Conservation (phyloP, 1,140 invertebrate species). For the Saccostrea echinata region DNA sequence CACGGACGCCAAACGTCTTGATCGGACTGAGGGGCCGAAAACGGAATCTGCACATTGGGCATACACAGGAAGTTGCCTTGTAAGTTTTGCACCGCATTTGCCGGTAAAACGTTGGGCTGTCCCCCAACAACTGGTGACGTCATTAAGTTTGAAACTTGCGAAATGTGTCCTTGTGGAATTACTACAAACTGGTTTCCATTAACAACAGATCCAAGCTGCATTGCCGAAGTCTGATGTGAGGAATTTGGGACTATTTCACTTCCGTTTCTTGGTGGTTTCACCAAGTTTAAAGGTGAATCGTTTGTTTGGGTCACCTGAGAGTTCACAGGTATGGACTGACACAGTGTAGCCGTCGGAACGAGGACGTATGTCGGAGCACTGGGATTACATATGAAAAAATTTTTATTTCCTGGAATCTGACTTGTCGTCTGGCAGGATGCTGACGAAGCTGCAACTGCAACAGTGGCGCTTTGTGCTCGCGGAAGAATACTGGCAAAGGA, state of each 20-base stretch:
- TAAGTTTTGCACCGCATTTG: not conserved
- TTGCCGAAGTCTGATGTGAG: not conserved
- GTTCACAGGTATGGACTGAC: constrained; percentile 40
- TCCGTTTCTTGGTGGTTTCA: constrained; percentile 8
- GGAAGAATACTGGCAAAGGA: constrained; percentile 23
- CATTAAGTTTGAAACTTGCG: not conserved
- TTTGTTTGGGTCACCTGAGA: constrained; percentile 6
- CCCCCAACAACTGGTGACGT: not conserved
- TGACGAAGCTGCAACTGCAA: not conserved
- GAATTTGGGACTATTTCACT: constrained; percentile 5
- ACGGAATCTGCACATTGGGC: constrained; percentile 3
- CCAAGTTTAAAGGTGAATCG: constrained; percentile 18
- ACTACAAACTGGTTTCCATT: constrained; percentile 27
- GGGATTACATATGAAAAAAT: constrained; percentile 24
- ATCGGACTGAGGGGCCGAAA: not conserved
- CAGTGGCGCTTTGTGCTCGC: not conserved
- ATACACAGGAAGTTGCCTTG: constrained; percentile 17
- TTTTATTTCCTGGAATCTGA: constrained; percentile 41
- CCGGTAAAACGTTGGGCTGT: not conserved
- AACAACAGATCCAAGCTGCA: constrained; percentile 14
- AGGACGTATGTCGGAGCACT: constrained; percentile 42
- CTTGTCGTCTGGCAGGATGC: constrained; percentile 3
- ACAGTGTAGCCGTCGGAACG: constrained; percentile 46
- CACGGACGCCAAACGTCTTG: constrained; percentile 14
- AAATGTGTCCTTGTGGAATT: not conserved